A percentile compares a stretch with the other conserved stretches of the same genome.
Conservation (phyloP, 2,113 vertebrate species). For the Hyla sarda region DNA sequence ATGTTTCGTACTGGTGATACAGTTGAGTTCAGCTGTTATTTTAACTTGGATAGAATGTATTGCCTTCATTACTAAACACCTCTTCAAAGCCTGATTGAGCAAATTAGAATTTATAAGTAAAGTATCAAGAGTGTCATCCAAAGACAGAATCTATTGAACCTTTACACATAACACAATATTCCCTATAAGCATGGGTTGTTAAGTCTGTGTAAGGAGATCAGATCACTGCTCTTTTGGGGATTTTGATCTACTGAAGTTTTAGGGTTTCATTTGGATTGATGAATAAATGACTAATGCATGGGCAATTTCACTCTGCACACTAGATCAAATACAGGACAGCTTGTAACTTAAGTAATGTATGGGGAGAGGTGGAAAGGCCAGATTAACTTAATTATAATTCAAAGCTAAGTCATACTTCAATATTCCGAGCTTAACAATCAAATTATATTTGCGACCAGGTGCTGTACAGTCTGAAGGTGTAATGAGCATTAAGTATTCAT, state of each 20-base stretch:
- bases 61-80: constrained; percentile 20
- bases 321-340: constrained; percentile 43
- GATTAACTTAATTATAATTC: constrained; percentile 45
- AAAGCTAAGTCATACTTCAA: constrained; percentile 53
- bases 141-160: constrained; percentile 37
- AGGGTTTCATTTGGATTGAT: constrained; percentile 29
- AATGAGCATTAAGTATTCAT: constrained; percentile 51
- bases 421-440: constrained; percentile 38
- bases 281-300: constrained; percentile 41
- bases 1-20: not conserved
- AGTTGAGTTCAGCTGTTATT: constrained; percentile 21
- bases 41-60: constrained; percentile 10
- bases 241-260: constrained; percentile 34
- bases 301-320: not conserved
- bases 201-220: constrained; percentile 23
- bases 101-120: constrained; percentile 44
- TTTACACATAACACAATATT: constrained; percentile 37
- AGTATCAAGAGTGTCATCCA: constrained; percentile 36
- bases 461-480: constrained; percentile 29
- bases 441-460: constrained; percentile 38
- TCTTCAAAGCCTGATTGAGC: constrained; percentile 7
- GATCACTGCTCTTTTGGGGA: constrained; percentile 40
- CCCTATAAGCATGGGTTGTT: constrained; percentile 23
- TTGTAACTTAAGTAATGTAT: constrained; percentile 52
- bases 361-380: constrained; percentile 26